Evolutionary conservation across 2,888 invertebrate species (phyloP).

Genomic region (Drosophila quinaria): DNA sequence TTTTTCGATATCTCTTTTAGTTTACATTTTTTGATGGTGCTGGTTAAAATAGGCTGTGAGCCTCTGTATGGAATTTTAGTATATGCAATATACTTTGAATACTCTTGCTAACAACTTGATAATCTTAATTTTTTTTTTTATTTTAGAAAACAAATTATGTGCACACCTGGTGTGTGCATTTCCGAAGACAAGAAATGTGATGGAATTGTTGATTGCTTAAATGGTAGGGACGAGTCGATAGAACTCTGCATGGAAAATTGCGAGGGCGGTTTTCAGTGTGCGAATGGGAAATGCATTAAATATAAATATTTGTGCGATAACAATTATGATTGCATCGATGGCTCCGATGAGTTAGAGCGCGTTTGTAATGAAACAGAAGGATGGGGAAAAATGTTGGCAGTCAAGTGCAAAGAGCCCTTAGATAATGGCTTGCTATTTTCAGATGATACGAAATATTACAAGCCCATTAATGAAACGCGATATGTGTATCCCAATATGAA

Average conservation of each 20-base stretch:
- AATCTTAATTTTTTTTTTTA: not conserved
- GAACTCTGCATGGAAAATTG: conserved; percentile 19
- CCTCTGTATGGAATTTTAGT: too few species aligned
- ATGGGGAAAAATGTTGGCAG: not conserved
- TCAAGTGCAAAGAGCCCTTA: conserved; percentile 27
- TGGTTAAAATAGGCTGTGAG: too few species aligned
- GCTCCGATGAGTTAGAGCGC: conserved; percentile 33
- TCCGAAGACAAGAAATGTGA: not conserved
- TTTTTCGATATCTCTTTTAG: too few species aligned
- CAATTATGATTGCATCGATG: conserved; percentile 45
- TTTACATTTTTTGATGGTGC: too few species aligned
- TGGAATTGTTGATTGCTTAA: conserved; percentile 18
- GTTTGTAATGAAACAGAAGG: fast-evolving
- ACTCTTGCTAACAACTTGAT: not conserved
- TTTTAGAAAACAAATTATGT: conserved; percentile 12
- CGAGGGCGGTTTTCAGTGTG: conserved; percentile 12
- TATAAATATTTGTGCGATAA: not conserved
- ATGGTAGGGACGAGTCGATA: conserved; percentile 53
- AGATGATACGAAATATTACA: not conserved
- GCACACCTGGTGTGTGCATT: conserved; percentile 7
- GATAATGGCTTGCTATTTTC: not conserved
- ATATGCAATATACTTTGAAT: too few species aligned
- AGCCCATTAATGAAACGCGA: fast-evolving
- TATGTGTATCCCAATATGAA: conserved; percentile 35
- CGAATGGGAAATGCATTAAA: conserved; percentile 27